phyloP scores from a whole-genome alignment of 2,888 invertebrate genomes.

The Pseudococcus viburni region DNA sequence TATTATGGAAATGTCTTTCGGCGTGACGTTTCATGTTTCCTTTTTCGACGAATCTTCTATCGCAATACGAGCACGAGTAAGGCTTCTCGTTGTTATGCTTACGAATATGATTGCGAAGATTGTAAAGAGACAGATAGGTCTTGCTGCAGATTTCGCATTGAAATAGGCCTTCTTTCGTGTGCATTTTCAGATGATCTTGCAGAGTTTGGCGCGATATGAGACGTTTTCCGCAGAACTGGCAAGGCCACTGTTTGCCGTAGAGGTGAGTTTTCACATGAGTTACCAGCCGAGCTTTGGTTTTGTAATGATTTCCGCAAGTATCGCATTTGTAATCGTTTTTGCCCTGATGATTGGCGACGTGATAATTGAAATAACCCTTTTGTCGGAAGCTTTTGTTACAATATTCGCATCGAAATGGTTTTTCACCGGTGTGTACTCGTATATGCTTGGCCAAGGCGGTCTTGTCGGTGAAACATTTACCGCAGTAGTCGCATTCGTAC shows the following conservation, averaged over 20 bases:
- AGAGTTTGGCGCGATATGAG: constrained; percentile 12
- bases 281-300: not conserved
- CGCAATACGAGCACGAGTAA: constrained; percentile 30
- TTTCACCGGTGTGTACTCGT: constrained; percentile 37
- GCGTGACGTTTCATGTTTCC: constrained; percentile 54
- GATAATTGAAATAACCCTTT: constrained; percentile 3
- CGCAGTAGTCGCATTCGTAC: constrained; percentile 58
- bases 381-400: constrained; percentile 50
- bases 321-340: not conserved
- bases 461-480: constrained; percentile 57
- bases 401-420: constrained; percentile 27
- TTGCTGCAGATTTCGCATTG: constrained; percentile 45
- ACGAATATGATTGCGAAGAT: constrained; percentile 50
- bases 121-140: not conserved
- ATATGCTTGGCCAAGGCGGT: constrained; percentile 48
- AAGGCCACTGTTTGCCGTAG: constrained; percentile 6
- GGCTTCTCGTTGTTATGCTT: constrained; percentile 37
- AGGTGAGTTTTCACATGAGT: constrained; percentile 17
- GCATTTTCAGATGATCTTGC: constrained; percentile 50
- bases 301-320: constrained; percentile 32
- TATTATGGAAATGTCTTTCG: not conserved
- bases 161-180: constrained; percentile 55
- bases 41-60: constrained; percentile 36
- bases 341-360: constrained; percentile 3
- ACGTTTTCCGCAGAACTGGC: constrained; percentile 33